A percentile compares a stretch with the other conserved stretches of the same genome.
Evolutionary conservation across 2,797 vertebrate genomes (phyloP).

Genomic region (Callimico goeldii): DNA sequence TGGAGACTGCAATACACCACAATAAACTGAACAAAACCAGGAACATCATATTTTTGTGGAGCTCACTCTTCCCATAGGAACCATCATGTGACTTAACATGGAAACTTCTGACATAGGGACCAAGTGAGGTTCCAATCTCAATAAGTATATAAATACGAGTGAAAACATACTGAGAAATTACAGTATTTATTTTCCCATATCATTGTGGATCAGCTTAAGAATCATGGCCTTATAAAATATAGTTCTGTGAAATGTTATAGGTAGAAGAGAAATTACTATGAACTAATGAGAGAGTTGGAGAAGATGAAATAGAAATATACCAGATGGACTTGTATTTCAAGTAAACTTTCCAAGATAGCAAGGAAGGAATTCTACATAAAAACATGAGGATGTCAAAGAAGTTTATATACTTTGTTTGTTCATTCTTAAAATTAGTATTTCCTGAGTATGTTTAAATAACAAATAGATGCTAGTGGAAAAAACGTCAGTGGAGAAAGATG

Average conservation of each 20-base stretch:
- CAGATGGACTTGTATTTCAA: background rate
- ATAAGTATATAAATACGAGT: background rate
- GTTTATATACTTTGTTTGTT: background rate
- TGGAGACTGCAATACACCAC: background rate
- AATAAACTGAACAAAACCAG: background rate
- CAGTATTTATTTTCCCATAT: background rate
- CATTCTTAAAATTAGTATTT: background rate
- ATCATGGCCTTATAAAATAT: background rate
- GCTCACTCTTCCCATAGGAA: background rate
- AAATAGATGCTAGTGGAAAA: background rate
- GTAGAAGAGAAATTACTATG: background rate
- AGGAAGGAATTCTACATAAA: background rate
- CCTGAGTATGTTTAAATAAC: background rate
- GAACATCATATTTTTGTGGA: background rate
- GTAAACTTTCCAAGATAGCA: background rate
- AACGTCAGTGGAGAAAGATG: background rate
- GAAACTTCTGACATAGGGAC: background rate
- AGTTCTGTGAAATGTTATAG: background rate
- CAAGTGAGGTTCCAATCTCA: background rate
- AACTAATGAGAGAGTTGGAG: background rate
- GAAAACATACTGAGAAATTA: background rate
- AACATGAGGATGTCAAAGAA: background rate
- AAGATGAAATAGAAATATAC: background rate
- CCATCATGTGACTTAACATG: background rate
- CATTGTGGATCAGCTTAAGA: background rate